phyloP scores from a whole-genome alignment of 2,113 vertebrate species.

The Neomonachus schauinslandi region DNA sequence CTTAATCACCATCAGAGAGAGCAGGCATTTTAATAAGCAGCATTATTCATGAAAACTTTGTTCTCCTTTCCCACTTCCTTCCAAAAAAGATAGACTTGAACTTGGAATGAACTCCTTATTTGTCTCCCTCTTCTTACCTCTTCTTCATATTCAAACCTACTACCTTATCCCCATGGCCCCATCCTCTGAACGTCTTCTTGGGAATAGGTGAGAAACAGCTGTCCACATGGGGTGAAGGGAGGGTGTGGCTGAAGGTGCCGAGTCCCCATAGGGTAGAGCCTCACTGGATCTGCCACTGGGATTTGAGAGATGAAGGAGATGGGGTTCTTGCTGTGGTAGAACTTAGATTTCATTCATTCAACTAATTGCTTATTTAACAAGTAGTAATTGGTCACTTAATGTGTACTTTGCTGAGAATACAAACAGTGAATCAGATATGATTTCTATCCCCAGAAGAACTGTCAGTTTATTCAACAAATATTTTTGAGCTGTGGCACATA shows the following conservation, averaged over 20 bases:
- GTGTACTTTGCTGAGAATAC: background rate
- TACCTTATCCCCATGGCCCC: background rate
- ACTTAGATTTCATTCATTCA: background rate
- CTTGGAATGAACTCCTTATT: slow-evolving; percentile 75
- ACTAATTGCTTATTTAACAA: background rate
- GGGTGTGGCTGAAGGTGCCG: background rate
- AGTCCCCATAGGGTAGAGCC: background rate
- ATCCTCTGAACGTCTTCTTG: background rate
- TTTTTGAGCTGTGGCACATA: background rate
- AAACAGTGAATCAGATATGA: background rate
- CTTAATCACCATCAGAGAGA: slow-evolving; percentile 71
- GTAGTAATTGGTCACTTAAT: background rate
- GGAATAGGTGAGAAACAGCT: background rate
- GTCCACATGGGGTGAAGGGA: background rate
- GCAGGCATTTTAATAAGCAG: slow-evolving; percentile 74
- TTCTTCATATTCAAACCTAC: slow-evolving; percentile 16
- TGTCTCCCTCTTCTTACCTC: slow-evolving; percentile 35
- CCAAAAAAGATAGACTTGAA: slow-evolving; percentile 77
- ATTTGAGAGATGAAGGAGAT: background rate
- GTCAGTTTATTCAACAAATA: background rate
- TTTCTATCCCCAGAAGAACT: background rate
- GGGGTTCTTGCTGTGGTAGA: background rate
- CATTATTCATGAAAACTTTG: slow-evolving; percentile 78
- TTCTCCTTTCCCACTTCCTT: slow-evolving; percentile 77
- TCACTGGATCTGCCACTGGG: background rate